Conservation (phyloP, 2,113 vertebrate species). For the Brachypteracias leptosomus region DNA sequence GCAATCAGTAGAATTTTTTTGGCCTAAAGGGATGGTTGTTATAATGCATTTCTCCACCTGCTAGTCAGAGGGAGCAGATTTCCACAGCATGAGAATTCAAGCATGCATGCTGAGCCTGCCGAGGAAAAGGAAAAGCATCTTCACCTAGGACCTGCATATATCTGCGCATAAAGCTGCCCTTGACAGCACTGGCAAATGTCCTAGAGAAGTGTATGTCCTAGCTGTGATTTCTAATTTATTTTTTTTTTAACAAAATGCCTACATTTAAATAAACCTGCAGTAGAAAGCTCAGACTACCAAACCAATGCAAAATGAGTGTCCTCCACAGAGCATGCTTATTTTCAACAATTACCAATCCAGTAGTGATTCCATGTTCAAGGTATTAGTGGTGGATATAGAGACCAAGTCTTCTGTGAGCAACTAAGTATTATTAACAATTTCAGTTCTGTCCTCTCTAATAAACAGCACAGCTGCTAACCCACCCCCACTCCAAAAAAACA, state of each 20-base stretch:
- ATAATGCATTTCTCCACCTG: slow-evolving; percentile 48
- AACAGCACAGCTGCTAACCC: not conserved
- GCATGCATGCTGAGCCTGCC: not conserved
- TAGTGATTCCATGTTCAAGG: not conserved
- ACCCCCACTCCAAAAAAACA: not conserved
- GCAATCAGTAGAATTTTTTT: not conserved
- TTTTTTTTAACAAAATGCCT: not conserved
- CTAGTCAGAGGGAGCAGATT: slow-evolving; percentile 43
- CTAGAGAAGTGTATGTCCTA: not conserved
- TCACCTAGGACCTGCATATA: not conserved
- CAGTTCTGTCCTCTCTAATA: not conserved
- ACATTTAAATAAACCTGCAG: not conserved
- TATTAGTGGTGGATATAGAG: not conserved
- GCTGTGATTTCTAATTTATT: not conserved
- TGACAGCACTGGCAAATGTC: slow-evolving; percentile 7
- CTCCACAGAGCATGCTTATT: not conserved
- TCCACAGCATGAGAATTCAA: slow-evolving; percentile 43
- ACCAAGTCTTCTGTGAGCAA: not conserved
- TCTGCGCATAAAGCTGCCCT: not conserved
- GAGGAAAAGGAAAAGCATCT: slow-evolving; percentile 12
- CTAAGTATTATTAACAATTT: not conserved
- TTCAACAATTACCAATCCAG: not conserved
- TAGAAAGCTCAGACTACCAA: not conserved
- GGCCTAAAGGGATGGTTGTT: not conserved
- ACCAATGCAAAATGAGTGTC: not conserved